Conservation (phyloP, 2,888 invertebrate genomes). For the Orgyia antiqua region DNA sequence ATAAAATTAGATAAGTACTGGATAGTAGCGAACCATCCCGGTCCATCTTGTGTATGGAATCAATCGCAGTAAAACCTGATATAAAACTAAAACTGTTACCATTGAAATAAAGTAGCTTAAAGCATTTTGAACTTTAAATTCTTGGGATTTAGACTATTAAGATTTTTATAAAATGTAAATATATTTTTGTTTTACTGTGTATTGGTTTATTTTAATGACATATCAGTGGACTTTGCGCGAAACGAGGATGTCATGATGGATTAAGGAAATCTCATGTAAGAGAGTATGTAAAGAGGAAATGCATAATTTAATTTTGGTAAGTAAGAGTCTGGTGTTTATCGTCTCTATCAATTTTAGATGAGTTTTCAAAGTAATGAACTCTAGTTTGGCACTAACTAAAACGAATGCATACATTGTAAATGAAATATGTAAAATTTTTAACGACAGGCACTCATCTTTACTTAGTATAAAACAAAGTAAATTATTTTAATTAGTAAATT, state of each 20-base stretch:
- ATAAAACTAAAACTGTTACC: constrained; percentile 30
- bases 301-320: too few relatives aligned
- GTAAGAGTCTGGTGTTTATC: too few relatives aligned
- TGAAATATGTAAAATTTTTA: too few relatives aligned
- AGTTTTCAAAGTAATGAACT: too few relatives aligned
- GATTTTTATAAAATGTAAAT: constrained; percentile 9
- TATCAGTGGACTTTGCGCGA: constrained; percentile 66
- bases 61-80: constrained; percentile 74
- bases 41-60: constrained; percentile 67
- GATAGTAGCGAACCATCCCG: constrained; percentile 55
- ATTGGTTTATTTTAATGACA: constrained; percentile 63
- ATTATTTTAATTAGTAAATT: too few relatives aligned
- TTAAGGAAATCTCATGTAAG: constrained; percentile 55
- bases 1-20: constrained; percentile 77
- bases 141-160: constrained; percentile 12
- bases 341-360: too few relatives aligned
- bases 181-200: constrained; percentile 36
- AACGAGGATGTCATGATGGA: constrained; percentile 58
- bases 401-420: too few relatives aligned
- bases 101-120: constrained; percentile 12
- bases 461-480: too few relatives aligned
- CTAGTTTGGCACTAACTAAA: too few relatives aligned
- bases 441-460: too few relatives aligned
- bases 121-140: constrained; percentile 36
- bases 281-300: too few relatives aligned